These are phyloP conservation scores for Tetraodon nigroviridis DNA, from an alignment of 2,113 vertebrate genomes.

Conservation along the genomic window DNA sequence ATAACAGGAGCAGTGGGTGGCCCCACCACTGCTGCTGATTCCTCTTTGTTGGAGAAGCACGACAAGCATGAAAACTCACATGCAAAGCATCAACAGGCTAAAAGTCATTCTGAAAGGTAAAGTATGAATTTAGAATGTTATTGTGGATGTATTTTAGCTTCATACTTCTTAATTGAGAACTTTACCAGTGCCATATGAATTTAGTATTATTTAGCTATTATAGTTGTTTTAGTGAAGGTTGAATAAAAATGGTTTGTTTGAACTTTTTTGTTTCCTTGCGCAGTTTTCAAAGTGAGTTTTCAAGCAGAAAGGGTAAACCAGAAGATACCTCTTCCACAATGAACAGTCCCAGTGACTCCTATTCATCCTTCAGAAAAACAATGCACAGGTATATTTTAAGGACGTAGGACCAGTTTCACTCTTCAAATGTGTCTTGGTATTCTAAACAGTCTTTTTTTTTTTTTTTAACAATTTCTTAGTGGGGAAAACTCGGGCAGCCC, in stretches of 20 bases:
- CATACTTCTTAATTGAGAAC: neutral
- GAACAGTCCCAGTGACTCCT: slow-evolving; percentile 78
- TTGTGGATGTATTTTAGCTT: neutral
- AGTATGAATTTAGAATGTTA: neutral
- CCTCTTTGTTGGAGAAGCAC: slow-evolving; percentile 69
- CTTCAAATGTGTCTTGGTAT: neutral
- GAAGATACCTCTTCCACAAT: slow-evolving; percentile 67
- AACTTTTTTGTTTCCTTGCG: neutral
- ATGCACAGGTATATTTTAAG: slow-evolving; percentile 73
- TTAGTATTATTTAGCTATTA: neutral
- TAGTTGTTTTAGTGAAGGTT: neutral
- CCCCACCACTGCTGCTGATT: slow-evolving; percentile 59
- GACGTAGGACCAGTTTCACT: neutral
- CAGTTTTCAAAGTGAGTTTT: slow-evolving; percentile 73
- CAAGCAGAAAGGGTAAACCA: slow-evolving; percentile 59
- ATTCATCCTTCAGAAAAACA: slow-evolving; percentile 76
- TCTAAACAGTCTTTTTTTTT: neutral
- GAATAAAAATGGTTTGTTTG: neutral
- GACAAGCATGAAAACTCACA: slow-evolving; percentile 64
- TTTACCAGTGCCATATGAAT: neutral
- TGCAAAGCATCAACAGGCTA: slow-evolving; percentile 65
- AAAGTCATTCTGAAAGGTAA: slow-evolving; percentile 77
- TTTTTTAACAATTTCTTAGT: slow-evolving; percentile 44
- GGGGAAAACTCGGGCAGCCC: slow-evolving; percentile 73
- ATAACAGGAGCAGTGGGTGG: slow-evolving; percentile 63